These are phyloP conservation scores for Phalacrocorax aristotelis DNA, from an alignment of 2,113 vertebrate species.

Conservation along the genomic window DNA sequence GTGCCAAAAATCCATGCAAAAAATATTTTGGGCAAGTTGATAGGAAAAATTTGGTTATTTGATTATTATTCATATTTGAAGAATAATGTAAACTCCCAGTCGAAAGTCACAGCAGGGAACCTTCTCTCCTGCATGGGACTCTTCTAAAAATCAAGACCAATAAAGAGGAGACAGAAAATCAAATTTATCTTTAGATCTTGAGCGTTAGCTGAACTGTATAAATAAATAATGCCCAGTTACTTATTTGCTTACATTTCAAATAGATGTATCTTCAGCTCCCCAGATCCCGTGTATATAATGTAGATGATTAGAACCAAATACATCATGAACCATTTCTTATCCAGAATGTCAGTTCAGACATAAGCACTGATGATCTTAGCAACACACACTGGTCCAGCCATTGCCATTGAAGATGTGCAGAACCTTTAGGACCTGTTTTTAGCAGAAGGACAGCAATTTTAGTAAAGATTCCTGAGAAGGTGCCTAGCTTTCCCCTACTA, in stretches of 20 bases:
- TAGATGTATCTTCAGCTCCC: neutral
- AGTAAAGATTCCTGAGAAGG: neutral
- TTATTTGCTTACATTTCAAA: neutral
- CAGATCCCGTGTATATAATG: neutral
- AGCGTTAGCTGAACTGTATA: neutral
- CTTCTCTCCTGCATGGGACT: neutral
- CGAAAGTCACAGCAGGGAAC: neutral
- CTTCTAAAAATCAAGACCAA: neutral
- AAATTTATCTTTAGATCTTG: neutral
- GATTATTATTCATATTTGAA: neutral
- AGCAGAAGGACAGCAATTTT: neutral
- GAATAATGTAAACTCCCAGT: neutral
- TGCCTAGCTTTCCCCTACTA: neutral
- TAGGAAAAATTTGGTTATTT: neutral
- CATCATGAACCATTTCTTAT: fast-evolving
- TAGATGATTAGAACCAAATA: neutral
- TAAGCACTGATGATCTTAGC: neutral
- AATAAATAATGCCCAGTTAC: neutral
- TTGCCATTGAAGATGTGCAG: neutral
- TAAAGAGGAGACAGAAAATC: neutral
- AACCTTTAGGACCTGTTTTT: neutral
- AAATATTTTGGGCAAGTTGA: neutral
- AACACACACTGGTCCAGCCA: neutral
- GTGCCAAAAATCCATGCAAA: neutral
- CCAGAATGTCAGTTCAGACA: neutral